Base-by-base conservation (phyloP, 2,888 invertebrate species). In the Cantharis lateralis region DNA sequence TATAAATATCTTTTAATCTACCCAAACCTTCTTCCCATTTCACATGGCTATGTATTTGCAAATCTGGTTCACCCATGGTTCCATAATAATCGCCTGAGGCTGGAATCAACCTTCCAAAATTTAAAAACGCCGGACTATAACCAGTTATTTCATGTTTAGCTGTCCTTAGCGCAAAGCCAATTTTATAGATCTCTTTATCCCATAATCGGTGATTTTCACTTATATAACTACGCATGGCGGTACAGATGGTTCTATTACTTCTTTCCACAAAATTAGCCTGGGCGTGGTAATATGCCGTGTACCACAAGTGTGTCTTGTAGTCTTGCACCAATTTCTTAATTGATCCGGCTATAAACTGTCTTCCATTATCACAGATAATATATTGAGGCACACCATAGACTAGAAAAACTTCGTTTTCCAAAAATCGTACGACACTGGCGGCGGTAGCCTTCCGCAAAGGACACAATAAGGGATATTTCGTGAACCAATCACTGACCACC, bases 311-410 rank as follows among this genome's bases (percentile, higher is more conserved):
- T 13, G 15, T 15, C 13, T 32, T 26, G n/a, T 69, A 69, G 10
- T 26, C 26, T 10, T 69, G 4, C 24, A 32, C 69, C 10, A 69
- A 20, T 4, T 69, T 9, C 69, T 26, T 69, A 32, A 69, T 28
- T 10, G 18, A 26, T 69, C 28, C 20, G 15, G 15, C 15, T 11
- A 15, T 15, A 26, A 26, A 69, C 9, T 69, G 69, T 26, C n/a
- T 69, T 7, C 69, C 69, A 9, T 69, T 69, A 15, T 16, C 69
- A 15, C 69, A 69, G 13, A 69, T 69, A 69, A 69, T 69, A n/a
- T 4, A 13, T 28, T 24, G 26, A 69, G 69, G 28, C 3, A 32
- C 69, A 9, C 24, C 69, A 26, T 20, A 69, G 10, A 26, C 9
- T 26, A 69, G 28, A 15, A 69, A 69, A n/a, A 69, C 7, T 9